Base-by-base conservation (phyloP, 2,888 invertebrate genomes). In the Linnaemya tessellans region DNA sequence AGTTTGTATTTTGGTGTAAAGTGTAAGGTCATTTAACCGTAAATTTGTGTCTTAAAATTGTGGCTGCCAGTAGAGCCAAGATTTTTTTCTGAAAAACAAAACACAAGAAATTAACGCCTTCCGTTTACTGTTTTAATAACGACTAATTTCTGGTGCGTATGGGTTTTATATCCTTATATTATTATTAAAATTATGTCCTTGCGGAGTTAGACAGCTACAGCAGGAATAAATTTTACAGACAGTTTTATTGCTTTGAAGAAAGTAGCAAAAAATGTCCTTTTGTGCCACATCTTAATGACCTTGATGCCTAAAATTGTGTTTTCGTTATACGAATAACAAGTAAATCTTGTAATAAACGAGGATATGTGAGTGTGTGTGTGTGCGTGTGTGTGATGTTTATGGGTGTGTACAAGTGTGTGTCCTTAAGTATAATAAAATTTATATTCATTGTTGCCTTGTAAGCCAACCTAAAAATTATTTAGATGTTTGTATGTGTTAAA, bases 361-460 rank as follows among this genome's bases (percentile, higher is more conserved):
- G 18, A 64, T 18, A 18, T 56, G 15, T 65, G 30, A 18, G 49
- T 62, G 30, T 38, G 18, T 35, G 54, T 4, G 22, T 71, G 41
- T 58, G 49, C 7, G 11, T 58, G 43, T 49, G n/a, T 10, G 30
- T 30, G 30, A n/a, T 49, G 18, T 62, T 38, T 30, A 30, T 30
- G 54, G 9, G 38, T 71, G 41, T 58, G 58, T 11, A 15, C 65
- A 51, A 58, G 22, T 10, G 30, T 10, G 30, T 49, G 25, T 62
- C 38, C 74, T 70, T 58, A 49, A 30, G n/a, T 77, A 70, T 62
- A 54, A 71, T 77, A 77, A 78, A 85, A 82, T 85, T 85, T 82
- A 85, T 85, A 85, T 85, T 81, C 78, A 85, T 82, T 73, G 49
- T 64, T 84, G 70, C 22, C 35, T 75, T 80, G 75, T 78, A 51